Evolutionary conservation across 2,113 vertebrate genomes (phyloP).

Genomic region (Gavialis gangeticus): DNA sequence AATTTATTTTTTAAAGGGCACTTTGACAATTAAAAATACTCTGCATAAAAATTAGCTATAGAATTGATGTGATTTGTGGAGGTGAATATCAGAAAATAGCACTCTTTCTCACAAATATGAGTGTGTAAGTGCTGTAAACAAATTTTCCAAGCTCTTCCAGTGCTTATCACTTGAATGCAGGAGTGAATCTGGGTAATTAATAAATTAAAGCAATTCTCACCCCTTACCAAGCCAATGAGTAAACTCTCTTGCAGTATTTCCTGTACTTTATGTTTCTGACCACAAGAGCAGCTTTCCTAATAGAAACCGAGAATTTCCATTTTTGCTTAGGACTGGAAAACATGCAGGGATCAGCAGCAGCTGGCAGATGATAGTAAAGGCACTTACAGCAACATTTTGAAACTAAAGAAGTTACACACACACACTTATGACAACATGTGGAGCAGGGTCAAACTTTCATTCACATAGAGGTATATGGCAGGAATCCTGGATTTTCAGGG

Average conservation of each 20-base stretch:
- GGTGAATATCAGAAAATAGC: not conserved
- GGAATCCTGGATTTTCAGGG: not conserved
- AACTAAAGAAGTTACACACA: not conserved
- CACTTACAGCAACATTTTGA: not conserved
- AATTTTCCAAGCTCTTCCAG: not conserved
- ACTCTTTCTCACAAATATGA: not conserved
- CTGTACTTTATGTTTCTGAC: conserved; percentile 46
- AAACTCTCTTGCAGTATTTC: conserved; percentile 38
- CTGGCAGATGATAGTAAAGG: not conserved
- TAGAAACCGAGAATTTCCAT: conserved; percentile 43
- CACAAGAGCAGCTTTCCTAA: conserved; percentile 59
- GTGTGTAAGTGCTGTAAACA: not conserved
- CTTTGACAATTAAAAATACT: not conserved
- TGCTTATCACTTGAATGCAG: not conserved
- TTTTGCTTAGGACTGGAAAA: conserved; percentile 29
- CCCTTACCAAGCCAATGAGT: not conserved
- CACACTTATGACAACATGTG: no score
- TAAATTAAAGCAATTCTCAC: conserved; percentile 23
- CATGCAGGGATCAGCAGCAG: not conserved
- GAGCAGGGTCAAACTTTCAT: no score
- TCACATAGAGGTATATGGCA: not conserved
- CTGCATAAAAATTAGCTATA: not conserved
- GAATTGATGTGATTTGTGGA: not conserved
- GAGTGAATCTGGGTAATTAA: conserved; percentile 6
- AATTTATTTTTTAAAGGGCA: not conserved